Base-by-base conservation (phyloP, 2,888 invertebrate species). In the Parthenolecanium corni region DNA sequence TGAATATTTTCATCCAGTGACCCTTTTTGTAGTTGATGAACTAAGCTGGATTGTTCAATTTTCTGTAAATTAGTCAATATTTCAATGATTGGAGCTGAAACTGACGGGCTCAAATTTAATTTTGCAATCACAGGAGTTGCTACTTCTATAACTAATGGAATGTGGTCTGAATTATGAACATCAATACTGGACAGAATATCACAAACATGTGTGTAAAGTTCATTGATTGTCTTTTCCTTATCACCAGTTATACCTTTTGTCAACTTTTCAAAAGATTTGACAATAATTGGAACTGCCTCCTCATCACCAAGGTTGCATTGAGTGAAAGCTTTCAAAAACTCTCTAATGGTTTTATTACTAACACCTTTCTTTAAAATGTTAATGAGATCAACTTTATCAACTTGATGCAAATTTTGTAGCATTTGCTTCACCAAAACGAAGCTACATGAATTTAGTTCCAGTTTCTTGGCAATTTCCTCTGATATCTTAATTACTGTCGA, bases 341-440 rank as follows among this genome's bases (percentile, higher is more conserved):
- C 11, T 14, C n/a, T 4, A 14, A 63, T 18, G 6, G 46, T 47
- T 5, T 54, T 21, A 24, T 63, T 38, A 1, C 20, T 23, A 4
- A 52, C 3, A 6, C 53, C 63, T 42, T 47, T 31, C 0, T n/a
- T 36, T 1, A 20, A n/a, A 3, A 63, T 20, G 1, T 20, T 36
- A 6, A 6, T 31, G 3, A 53, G 23, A 31, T 18, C 12, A 3
- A 52, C 38, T 31, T 62, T 40, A 3, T 38, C 18, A 6, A 52
- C 18, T 36, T 53, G 53, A 12, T 53, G 63, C 14, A 63, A 20
- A 18, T 11, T 54, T 3, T 74, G 73, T 1, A 76, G 71, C 1
- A 76, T 71, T 63, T 76, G 75, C 2, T 74, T 76, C 72, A 76
- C 72, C 68, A 75, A 75, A 0, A 76, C 71, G 0, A 76, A 74